Base-by-base conservation (phyloP, 1,140 invertebrate species). In the Hylaeus anthracinus region DNA sequence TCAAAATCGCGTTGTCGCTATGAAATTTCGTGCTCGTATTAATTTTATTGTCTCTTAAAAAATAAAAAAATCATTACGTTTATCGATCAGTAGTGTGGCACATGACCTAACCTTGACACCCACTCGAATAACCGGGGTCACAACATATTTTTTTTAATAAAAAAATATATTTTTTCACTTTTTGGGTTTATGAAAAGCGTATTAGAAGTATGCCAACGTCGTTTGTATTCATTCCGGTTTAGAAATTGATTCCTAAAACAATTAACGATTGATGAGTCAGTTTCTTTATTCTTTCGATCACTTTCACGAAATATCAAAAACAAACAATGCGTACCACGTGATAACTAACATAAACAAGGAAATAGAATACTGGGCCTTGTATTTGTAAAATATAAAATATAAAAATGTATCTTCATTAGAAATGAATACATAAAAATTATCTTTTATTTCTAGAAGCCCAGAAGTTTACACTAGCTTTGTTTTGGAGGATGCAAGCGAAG, bases 61-160 rank as follows among this genome's bases (percentile, higher is more conserved):
- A 53, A 58, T 72, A 26, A 26, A 48, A 51, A 48, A 69, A 64
- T 85, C 79, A 81, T 84, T 55, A 65, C 73, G 39, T 84, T 84
- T 92, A 91, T 91, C 85, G 90, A 91, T 91, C 85, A 90, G 80
- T 77, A 78, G 73, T 80, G 84, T 88, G 82, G 90, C 90, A 89
- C 82, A 88, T 90, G 89, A 90, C 88, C 90, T 91, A 92, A 90
- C 90, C 90, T 90, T 90, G 90, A 90, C 88, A 90, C 76, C 63
- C 79, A 80, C 78, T 84, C 41, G 26, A 71, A 48, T 74, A 39
- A 53, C 43, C 45, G 75, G 80, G 58, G 55, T 58, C 66, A 72
- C 12, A 65, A 69, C 41, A 39, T 61, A 60, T 72, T 78, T 71
- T 65, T 79, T 72, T 37, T 14, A 43, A 63, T 8, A 4, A 14